Percentiles rank a stretch among this genome's conserved stretches.
phyloP scores from a whole-genome alignment of 2,113 vertebrate species.

The Hydrolagus affinis region DNA sequence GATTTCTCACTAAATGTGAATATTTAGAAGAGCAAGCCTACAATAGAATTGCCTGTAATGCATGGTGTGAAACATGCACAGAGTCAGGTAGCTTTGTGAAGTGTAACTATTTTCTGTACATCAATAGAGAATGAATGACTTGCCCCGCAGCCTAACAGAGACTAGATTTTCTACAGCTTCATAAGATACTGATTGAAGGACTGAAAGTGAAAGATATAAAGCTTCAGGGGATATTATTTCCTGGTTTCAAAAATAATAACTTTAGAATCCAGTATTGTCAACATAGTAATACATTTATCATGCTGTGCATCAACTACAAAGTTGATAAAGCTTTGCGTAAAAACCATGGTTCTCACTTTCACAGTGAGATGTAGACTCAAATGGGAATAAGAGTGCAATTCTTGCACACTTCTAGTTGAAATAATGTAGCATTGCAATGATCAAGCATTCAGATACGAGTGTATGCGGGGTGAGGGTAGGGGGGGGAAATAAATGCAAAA shows the following conservation, averaged over 20 bases:
- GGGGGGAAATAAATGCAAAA: not conserved
- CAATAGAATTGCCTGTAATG: not conserved
- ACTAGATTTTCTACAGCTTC: not conserved
- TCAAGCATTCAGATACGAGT: too few relatives aligned
- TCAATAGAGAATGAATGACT: not conserved
- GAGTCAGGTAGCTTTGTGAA: not conserved
- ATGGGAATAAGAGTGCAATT: not conserved
- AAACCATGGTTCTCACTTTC: not conserved
- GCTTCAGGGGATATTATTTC: slow-evolving; percentile 1
- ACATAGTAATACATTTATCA: slow-evolving; percentile 2
- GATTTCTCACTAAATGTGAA: not conserved
- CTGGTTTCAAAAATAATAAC: not conserved
- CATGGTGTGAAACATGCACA: not conserved
- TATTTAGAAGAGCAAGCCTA: not conserved
- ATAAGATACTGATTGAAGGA: not conserved
- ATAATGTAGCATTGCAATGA: not conserved
- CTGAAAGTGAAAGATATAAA: slow-evolving; percentile 3
- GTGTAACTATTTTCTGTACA: not conserved
- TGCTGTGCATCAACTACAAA: not conserved
- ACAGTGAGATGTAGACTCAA: not conserved
- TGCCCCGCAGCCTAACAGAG: slow-evolving; percentile 16
- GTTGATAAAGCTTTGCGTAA: not conserved
- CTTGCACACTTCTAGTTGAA: not conserved
- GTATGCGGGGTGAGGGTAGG: not conserved
- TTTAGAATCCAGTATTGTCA: slow-evolving; percentile 29